A percentile compares a stretch with the other conserved stretches of the same genome.
These are phyloP conservation scores for Enteromius paludinosus DNA, from an alignment of 2,797 vertebrate species.

Conservation along the genomic window DNA sequence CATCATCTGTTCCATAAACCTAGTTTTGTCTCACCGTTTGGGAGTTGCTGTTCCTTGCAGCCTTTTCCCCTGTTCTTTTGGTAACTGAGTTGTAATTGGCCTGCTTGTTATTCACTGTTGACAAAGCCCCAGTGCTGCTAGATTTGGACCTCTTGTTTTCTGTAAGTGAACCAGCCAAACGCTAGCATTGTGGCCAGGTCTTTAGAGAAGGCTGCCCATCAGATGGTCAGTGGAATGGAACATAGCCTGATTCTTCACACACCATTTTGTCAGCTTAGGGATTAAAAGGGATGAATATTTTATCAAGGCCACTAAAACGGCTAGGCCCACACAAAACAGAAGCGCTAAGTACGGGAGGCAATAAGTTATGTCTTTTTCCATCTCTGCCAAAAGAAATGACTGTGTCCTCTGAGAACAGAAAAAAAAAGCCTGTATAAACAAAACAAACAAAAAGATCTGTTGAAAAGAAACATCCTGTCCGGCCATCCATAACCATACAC, in stretches of 20 bases:
- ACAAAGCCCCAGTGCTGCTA: constrained; percentile 48
- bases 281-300: constrained; percentile 57
- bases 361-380: constrained; percentile 22
- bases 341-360: not conserved
- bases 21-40: constrained; percentile 24
- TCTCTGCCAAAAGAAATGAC: constrained; percentile 20
- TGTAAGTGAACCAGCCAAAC: constrained; percentile 39
- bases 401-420: not conserved
- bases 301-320: constrained; percentile 39
- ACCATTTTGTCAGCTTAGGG: constrained; percentile 48
- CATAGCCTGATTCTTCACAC: constrained; percentile 53
- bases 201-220: constrained; percentile 50
- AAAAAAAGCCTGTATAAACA: not conserved
- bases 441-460: constrained; percentile 26
- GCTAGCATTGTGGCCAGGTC: constrained; percentile 49
- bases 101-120: constrained; percentile 58
- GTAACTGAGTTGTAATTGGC: constrained; percentile 58
- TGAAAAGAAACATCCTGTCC: constrained; percentile 32
- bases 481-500: constrained; percentile 8
- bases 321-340: constrained; percentile 26
- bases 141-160: constrained; percentile 58
- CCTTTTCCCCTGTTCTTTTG: constrained; percentile 34
- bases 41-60: constrained; percentile 25
- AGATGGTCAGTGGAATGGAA: constrained; percentile 54
- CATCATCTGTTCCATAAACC: constrained; percentile 43